Evolutionary conservation across 2,888 invertebrate genomes (phyloP), one percentile per base, ranked within the genome.

Genomic region (Alloscopus bannaensis): DNA sequence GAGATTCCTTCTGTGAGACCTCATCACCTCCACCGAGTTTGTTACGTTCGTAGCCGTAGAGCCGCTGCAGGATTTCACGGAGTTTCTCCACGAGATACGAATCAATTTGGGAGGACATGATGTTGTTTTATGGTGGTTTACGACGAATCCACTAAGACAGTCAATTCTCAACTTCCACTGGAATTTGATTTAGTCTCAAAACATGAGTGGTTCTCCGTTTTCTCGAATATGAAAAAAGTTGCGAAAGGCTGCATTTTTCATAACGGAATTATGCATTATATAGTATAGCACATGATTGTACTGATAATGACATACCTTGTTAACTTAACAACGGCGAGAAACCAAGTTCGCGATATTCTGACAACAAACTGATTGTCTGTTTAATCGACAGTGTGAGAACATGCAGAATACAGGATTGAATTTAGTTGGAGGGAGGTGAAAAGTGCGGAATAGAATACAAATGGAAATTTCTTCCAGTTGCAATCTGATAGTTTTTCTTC

Each of bases 31-130:
- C 29, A 52, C 59, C 36, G 31, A 6, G 16, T 45, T 31, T 28
- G 36, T 26, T 4, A 20, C 71, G 50, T 11, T 62, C 40, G 60
- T 55, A 59, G 60, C 76, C 55, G n/a, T 83, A 80, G 3, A 84
- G 55, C 22, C 82, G 66, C n/a, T 79, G 28, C 13, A 84, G 65
- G 22, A 84, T 84, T 77, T 84, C 84, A 18, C 81, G 73, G 40
- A 84, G 80, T 66, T 84, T 84, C 55, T 82, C 81, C 2, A 79
- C 83, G 16, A 83, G 76, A 77, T 81, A 83, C 55, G 81, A 69
- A 47, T 84, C 84, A 45, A 72, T 28, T 57, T 79, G 66, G 2
- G 79, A 24, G 22, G 3, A 24, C n/a, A 47, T 4, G 24, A 22
- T 26, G 20, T 55, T 55, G 4, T 8, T 18, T 55, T 55, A 50